These are phyloP conservation scores for Pristionchus pacificus DNA, from an alignment of 1,140 invertebrate genomes.

Conservation along the genomic window DNA sequence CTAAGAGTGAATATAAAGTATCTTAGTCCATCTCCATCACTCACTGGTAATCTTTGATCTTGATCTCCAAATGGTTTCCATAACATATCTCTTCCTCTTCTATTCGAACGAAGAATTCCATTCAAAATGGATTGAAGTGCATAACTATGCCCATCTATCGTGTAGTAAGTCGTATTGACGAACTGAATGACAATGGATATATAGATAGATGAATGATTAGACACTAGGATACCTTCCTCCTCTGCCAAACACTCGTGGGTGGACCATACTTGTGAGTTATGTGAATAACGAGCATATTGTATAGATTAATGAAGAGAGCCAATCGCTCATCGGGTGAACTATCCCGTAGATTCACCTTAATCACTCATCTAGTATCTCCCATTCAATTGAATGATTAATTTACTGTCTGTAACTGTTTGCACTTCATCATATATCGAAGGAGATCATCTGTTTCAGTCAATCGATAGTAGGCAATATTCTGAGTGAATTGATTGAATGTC, in stretches of 20 bases:
- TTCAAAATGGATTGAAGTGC: constrained; percentile 62
- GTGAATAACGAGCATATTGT: constrained; percentile 61
- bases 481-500: too few relatives aligned
- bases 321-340: constrained; percentile 57
- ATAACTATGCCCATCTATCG: constrained; percentile 60
- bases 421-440: background rate
- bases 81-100: constrained; percentile 60
- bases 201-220: background rate
- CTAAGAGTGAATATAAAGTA: constrained; percentile 17
- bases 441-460: background rate
- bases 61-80: constrained; percentile 58
- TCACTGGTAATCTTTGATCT: constrained; percentile 58
- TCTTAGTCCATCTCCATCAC: background rate
- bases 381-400: background rate
- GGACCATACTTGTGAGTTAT: constrained; percentile 58
- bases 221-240: constrained; percentile 57
- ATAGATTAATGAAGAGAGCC: constrained; percentile 61
- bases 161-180: constrained; percentile 60
- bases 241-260: constrained; percentile 59
- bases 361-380: background rate
- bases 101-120: constrained; percentile 60
- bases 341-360: constrained; percentile 11
- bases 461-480: background rate
- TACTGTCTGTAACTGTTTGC: background rate
- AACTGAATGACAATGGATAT: constrained; percentile 54